Conservation (phyloP, 2,888 invertebrate species). For the Agrotis puta region DNA sequence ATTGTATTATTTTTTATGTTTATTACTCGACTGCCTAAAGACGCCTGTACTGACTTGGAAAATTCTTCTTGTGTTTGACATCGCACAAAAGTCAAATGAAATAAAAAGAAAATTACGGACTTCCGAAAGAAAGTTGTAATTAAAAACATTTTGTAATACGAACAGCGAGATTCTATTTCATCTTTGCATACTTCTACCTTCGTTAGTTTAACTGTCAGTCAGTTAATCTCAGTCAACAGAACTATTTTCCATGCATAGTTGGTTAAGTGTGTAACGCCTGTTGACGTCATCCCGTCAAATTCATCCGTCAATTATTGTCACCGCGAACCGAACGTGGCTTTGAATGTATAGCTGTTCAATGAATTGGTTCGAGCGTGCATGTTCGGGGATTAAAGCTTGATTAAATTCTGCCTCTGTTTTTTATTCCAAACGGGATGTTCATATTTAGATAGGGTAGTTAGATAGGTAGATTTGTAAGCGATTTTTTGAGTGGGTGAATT, state of each 20-base stretch:
- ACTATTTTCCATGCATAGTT: background rate
- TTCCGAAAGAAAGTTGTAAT: too few relatives aligned
- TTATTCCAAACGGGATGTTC: constrained; percentile 18
- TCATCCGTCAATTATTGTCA: constrained; percentile 26
- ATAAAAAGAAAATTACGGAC: too few relatives aligned
- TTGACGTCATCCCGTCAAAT: constrained; percentile 43
- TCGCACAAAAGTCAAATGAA: too few relatives aligned
- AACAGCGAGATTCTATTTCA: too few relatives aligned
- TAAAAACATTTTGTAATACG: too few relatives aligned
- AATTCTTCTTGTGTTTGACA: too few relatives aligned
- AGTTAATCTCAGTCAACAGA: background rate
- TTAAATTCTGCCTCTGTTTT: constrained; percentile 28
- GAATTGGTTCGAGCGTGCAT: constrained; percentile 17
- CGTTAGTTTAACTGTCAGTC: background rate
- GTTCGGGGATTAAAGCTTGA: constrained; percentile 25
- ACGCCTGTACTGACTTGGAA: too few relatives aligned
- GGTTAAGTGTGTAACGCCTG: background rate
- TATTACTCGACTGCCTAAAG: too few relatives aligned
- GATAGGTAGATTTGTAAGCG: background rate
- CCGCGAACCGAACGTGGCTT: background rate
- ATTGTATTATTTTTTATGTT: too few relatives aligned
- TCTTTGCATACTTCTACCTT: background rate
- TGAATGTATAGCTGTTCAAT: constrained; percentile 25
- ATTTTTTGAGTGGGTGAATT: too few relatives aligned
- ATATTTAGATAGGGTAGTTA: constrained; percentile 10